phyloP scores from a whole-genome alignment of 2,888 invertebrate species.

The Tethea ocularis region DNA sequence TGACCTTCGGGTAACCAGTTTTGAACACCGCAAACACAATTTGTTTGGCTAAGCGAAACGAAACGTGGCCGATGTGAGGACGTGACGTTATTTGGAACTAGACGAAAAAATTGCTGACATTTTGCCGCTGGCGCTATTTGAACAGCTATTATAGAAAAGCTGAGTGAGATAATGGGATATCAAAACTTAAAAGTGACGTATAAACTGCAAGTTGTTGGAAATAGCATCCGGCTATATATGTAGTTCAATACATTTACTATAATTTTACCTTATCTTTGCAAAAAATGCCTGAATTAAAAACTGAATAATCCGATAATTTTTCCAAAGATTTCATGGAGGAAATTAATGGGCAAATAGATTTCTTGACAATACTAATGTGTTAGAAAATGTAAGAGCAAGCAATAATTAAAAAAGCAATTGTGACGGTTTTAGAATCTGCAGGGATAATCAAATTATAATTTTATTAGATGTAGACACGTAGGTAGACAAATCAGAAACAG shows the following conservation, averaged over 20 bases:
- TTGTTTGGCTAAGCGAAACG: conserved; percentile 59
- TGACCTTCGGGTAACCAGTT: conserved; percentile 68
- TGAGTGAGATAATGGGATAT: background rate
- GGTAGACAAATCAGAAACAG: background rate
- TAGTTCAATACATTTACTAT: no score
- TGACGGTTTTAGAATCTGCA: background rate
- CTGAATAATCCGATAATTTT: no score
- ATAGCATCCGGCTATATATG: no score
- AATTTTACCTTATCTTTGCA: no score
- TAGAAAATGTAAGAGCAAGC: no score
- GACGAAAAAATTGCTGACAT: conserved; percentile 13
- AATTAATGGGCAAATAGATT: no score
- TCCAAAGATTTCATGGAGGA: no score
- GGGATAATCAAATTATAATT: background rate
- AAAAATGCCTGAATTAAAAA: no score
- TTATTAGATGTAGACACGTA: background rate
- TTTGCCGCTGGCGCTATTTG: background rate
- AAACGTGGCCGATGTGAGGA: conserved; percentile 53
- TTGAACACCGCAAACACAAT: conserved; percentile 58
- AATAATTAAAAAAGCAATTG: no score
- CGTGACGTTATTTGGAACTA: conserved; percentile 40
- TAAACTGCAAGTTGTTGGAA: no score
- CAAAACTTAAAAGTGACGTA: no score
- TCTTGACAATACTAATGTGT: no score
- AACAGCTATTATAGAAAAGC: background rate